Percentiles rank a stretch among this genome's conserved stretches.
Conservation (phyloP, 2,113 vertebrate genomes). For the Orientallactaga bullata region DNA sequence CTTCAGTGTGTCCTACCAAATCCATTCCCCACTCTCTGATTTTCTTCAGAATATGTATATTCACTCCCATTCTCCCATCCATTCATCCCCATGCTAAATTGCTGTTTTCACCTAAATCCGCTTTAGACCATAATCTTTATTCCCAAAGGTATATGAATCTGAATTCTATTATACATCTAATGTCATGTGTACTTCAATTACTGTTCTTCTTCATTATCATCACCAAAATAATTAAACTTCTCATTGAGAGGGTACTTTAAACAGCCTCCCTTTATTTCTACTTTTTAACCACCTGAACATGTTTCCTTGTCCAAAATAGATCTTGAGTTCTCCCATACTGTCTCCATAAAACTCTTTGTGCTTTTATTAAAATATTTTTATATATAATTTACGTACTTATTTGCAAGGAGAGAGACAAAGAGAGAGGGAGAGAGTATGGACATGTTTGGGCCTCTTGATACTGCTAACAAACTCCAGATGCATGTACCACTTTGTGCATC, state of each 20-base stretch:
- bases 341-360: background rate
- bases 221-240: background rate
- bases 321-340: background rate
- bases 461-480: too few relatives aligned
- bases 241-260: background rate
- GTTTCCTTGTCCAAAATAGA: background rate
- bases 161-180: background rate
- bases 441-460: too few relatives aligned
- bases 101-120: background rate
- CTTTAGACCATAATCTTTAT: background rate
- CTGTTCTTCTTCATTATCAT: background rate
- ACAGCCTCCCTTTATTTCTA: background rate
- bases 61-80: background rate
- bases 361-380: too few relatives aligned
- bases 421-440: too few relatives aligned
- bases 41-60: background rate
- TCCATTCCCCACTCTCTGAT: fast-evolving
- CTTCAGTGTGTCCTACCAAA: background rate
- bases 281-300: background rate
- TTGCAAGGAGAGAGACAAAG: too few relatives aligned
- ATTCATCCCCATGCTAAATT: background rate
- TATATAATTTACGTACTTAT: too few relatives aligned
- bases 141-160: background rate
- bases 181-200: background rate
- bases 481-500: too few relatives aligned